These are phyloP conservation scores for Cyanistes caeruleus DNA, from an alignment of 2,113 vertebrate species.

Conservation along the genomic window DNA sequence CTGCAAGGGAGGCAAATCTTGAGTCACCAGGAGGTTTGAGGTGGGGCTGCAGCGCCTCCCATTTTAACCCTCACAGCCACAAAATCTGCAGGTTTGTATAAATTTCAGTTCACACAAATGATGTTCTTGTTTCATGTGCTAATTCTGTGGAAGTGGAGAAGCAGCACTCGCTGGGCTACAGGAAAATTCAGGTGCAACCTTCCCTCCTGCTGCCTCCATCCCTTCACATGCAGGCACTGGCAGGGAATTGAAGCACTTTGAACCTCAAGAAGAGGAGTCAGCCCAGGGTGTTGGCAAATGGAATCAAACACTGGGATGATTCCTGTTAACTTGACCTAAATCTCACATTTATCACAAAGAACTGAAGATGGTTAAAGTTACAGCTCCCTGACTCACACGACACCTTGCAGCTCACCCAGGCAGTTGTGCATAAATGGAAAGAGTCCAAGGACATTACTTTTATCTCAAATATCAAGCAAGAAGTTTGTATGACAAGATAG, in stretches of 20 bases:
- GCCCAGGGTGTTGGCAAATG: neutral
- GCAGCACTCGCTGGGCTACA: fast-evolving
- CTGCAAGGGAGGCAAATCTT: neutral
- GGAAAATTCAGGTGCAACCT: fast-evolving
- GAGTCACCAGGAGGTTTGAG: neutral
- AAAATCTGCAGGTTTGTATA: fast-evolving
- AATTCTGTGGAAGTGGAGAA: neutral
- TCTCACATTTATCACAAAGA: neutral
- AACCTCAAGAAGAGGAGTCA: neutral
- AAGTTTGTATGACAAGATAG: neutral
- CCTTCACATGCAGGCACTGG: neutral
- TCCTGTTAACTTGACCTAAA: neutral
- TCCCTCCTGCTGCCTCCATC: neutral
- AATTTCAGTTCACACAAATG: neutral
- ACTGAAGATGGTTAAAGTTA: neutral
- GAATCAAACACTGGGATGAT: neutral
- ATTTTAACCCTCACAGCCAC: neutral
- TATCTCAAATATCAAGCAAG: neutral
- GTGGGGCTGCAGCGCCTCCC: neutral
- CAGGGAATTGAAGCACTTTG: neutral
- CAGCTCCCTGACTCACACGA: neutral
- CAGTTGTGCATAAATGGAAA: neutral
- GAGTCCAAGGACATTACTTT: neutral
- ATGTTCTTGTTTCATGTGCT: neutral
- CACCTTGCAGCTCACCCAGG: neutral